These are phyloP conservation scores for Oenanthe melanoleuca DNA, from an alignment of 2,113 vertebrate genomes.

Conservation along the genomic window DNA sequence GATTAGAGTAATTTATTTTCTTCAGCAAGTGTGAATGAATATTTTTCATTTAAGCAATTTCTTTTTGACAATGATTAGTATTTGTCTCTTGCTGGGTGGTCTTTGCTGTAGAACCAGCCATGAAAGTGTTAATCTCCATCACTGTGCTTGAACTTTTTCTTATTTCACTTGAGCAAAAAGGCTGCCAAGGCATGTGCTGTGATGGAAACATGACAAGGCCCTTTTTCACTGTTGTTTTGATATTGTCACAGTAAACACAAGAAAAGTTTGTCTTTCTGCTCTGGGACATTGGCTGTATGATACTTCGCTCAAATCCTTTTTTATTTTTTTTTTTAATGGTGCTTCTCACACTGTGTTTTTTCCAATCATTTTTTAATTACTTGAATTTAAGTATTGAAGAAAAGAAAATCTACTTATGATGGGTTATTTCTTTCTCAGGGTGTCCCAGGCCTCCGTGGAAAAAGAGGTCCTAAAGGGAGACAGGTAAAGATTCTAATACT, in stretches of 20 bases:
- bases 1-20: background rate
- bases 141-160: background rate
- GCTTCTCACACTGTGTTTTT: background rate
- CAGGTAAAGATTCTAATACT: slow-evolving; percentile 74
- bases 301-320: background rate
- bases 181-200: background rate
- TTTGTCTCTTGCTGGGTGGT: background rate
- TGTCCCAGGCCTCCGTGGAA: slow-evolving; percentile 84
- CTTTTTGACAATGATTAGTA: background rate
- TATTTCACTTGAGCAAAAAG: background rate
- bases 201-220: background rate
- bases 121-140: background rate
- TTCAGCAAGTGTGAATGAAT: background rate
- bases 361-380: background rate
- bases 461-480: slow-evolving; percentile 89
- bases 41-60: background rate
- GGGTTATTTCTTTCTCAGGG: slow-evolving; percentile 77
- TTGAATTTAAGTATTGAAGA: background rate
- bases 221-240: background rate
- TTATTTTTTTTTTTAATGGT: background rate
- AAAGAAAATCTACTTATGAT: background rate
- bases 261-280: background rate
- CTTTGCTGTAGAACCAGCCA: background rate
- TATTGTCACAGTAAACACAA: background rate
- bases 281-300: background rate